Evolutionary conservation across 2,888 invertebrate species (phyloP), one percentile per base, ranked within the genome.

Genomic region (Lagria hirta): DNA sequence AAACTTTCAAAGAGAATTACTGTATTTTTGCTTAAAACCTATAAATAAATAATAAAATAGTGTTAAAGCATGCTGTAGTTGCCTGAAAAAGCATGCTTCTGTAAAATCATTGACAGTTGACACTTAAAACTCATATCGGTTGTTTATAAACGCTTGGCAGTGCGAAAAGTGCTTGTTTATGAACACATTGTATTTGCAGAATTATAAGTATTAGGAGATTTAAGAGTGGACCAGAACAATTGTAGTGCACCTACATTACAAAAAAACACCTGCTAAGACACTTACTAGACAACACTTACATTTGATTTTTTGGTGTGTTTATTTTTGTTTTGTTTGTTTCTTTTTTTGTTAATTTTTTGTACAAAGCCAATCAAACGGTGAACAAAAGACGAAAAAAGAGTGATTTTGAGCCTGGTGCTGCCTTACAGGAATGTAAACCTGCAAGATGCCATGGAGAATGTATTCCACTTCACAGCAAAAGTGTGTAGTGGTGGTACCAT

Each of bases 391-490:
- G 27, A 37, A 37, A 37, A 12, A 29, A 29, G 37, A 32, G 36
- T 42, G 38, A 38, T 38, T 38, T 47, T 48, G 48, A 48, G 48
- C 38, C 33, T 43, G 48, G 34, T 48, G 43, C 29, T 64, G 56
- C 61, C 57, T 70, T 71, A 60, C 71, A 71, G 72, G 71, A 67
- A 57, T 65, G 62, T 66, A 68, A 64, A 60, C 54, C 60, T 54
- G 64, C 66, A 60, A 55, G 65, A 72, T 77, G 77, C 66, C 75
- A 73, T 65, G 78, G 77, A 69, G 78, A 78, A 73, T 77, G 78
- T 73, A 77, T 78, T 71, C 78, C 78, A 67, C 74, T 79, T 64
- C 76, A 76, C 68, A 73, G 75, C 69, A 77, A 76, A 74, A 77
- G 75, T 71, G 73, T 75, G 68, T 78, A 74, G 65, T 71, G 60